Evolutionary conservation across 1,140 invertebrate species (phyloP).

Genomic region (Macrostomum lignano): DNA sequence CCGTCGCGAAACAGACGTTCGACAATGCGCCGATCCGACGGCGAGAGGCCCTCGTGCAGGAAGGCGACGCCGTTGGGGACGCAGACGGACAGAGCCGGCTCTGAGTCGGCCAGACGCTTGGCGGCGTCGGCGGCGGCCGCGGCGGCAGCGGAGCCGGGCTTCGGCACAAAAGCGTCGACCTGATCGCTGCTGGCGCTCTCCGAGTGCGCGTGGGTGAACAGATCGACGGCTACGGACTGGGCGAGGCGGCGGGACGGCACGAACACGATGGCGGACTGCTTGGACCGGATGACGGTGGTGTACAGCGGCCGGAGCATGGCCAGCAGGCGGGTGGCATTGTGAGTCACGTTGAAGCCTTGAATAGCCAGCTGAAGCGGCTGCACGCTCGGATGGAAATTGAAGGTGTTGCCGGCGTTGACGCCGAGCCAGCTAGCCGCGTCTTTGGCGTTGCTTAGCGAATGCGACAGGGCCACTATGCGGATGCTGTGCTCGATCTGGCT

Average conservation of each 20-base stretch:
- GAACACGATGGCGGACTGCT: slow-evolving; percentile 78
- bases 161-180: slow-evolving; percentile 2
- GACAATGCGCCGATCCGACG: slow-evolving; percentile 53
- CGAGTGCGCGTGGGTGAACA: not conserved
- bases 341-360: slow-evolving; percentile 82
- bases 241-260: slow-evolving; percentile 77
- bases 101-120: slow-evolving; percentile 31
- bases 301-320: slow-evolving; percentile 93
- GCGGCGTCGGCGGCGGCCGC: slow-evolving; percentile 20
- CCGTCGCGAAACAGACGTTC: slow-evolving; percentile 69
- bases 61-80: slow-evolving; percentile 75
- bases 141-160: not conserved
- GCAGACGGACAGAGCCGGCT: slow-evolving; percentile 13
- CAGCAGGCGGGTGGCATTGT: slow-evolving; percentile 68
- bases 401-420: slow-evolving; percentile 59
- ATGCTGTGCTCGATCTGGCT: slow-evolving; percentile 67
- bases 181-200: not conserved
- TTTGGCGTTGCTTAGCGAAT: slow-evolving; percentile 68
- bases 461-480: slow-evolving; percentile 70
- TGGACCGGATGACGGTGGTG: slow-evolving; percentile 57
- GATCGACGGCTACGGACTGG: slow-evolving; percentile 55
- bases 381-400: slow-evolving; percentile 94
- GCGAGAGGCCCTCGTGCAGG: slow-evolving; percentile 64
- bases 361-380: slow-evolving; percentile 78
- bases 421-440: slow-evolving; percentile 90